phyloP scores from a whole-genome alignment of 2,113 vertebrate genomes.

The Trachemys scripta region DNA sequence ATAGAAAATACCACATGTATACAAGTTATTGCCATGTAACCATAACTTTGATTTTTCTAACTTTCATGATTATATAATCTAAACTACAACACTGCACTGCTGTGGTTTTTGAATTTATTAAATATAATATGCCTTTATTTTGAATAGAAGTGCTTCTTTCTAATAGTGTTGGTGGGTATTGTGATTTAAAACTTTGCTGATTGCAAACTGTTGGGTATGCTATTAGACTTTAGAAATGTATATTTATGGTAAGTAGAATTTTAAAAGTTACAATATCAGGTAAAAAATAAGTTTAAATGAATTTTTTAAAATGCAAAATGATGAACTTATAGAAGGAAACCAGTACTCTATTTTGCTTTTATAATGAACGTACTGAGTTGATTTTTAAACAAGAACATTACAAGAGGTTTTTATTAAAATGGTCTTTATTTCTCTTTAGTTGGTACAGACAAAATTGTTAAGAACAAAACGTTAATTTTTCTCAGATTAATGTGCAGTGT shows the following conservation, averaged over 20 bases:
- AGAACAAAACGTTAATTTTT: background rate
- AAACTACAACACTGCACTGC: fast-evolving
- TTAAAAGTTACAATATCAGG: background rate
- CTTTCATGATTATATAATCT: fast-evolving
- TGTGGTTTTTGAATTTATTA: fast-evolving
- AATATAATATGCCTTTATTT: background rate
- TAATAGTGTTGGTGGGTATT: background rate
- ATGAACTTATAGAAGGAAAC: fast-evolving
- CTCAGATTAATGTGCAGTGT: background rate
- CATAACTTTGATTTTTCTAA: background rate
- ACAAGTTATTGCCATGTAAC: fast-evolving
- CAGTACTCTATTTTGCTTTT: fast-evolving
- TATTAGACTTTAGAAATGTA: fast-evolving
- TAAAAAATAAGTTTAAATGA: background rate
- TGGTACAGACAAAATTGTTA: background rate
- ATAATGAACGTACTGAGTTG: background rate
- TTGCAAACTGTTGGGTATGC: background rate
- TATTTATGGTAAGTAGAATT: background rate
- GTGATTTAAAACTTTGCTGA: fast-evolving
- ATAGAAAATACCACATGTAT: fast-evolving
- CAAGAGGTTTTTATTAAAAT: background rate
- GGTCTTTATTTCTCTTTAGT: background rate
- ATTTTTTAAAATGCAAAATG: fast-evolving
- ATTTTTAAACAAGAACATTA: background rate
- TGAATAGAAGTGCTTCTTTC: background rate